Percentiles rank a stretch among this genome's conserved stretches.
Evolutionary conservation across 2,888 invertebrate genomes (phyloP).

Genomic region (Himalopsyche kuldschensis): DNA sequence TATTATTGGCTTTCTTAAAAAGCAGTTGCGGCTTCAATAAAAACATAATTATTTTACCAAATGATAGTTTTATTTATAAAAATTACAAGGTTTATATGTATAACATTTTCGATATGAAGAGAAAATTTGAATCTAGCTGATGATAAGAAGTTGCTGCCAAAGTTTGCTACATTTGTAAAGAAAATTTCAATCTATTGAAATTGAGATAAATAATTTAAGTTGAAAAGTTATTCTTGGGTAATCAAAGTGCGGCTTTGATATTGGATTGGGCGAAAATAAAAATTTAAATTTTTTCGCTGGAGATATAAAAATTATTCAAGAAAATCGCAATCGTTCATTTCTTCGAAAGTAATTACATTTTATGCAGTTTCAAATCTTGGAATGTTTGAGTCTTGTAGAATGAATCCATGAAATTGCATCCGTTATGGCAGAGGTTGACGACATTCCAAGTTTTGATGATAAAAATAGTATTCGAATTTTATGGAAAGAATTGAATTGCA

Average conservation of each 20-base stretch:
- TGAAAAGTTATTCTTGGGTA: not conserved
- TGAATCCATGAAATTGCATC: slow-evolving; percentile 26
- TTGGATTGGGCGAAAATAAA: not conserved
- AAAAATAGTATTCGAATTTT: too few species aligned
- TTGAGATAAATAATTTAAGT: not conserved
- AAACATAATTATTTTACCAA: too few species aligned
- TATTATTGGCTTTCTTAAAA: too few species aligned
- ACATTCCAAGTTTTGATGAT: not conserved
- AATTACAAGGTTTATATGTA: too few species aligned
- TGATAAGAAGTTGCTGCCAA: not conserved
- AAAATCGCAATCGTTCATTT: not conserved
- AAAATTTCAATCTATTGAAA: not conserved
- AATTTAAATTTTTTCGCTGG: not conserved
- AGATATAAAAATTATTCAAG: not conserved
- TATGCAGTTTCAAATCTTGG: not conserved
- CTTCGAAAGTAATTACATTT: not conserved
- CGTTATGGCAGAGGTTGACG: not conserved
- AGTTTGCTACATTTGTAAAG: not conserved
- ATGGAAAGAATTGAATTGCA: too few species aligned
- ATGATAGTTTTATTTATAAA: too few species aligned
- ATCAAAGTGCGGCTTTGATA: not conserved
- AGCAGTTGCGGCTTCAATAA: too few species aligned
- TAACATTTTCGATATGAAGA: too few species aligned
- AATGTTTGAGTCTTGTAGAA: not conserved
- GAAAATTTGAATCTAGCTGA: not conserved